These are phyloP conservation scores for Aphelinus atriplicis DNA, from an alignment of 1,140 invertebrate species.

Conservation along the genomic window DNA sequence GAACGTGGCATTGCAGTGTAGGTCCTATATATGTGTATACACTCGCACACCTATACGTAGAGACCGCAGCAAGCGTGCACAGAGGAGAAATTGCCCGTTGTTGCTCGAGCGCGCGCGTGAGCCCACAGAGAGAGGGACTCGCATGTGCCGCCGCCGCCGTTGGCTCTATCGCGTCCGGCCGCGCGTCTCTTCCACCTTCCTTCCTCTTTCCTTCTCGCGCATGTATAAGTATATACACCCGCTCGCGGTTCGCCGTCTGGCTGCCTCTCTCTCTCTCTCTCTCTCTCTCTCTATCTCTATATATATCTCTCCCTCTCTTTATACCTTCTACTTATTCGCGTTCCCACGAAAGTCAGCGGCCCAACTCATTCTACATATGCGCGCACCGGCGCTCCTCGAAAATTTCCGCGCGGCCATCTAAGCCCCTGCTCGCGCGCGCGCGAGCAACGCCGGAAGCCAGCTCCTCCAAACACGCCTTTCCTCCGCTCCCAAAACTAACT, in stretches of 20 bases:
- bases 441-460: no score
- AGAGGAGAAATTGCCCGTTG: constrained; percentile 1
- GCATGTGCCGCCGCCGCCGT: not conserved
- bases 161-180: not conserved
- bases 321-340: not conserved
- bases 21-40: no score
- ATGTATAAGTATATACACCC: not conserved
- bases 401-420: not conserved
- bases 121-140: no score
- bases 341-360: constrained; percentile 27
- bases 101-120: no score
- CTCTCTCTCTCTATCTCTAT: no score
- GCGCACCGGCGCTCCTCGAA: not conserved
- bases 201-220: not conserved
- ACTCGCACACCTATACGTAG: no score
- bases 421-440: no score
- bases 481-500: no score
- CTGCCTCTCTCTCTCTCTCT: no score
- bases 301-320: not conserved
- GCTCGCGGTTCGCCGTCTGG: not conserved
- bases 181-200: not conserved
- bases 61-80: no score
- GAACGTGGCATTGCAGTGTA: no score
- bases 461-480: no score
- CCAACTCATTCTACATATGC: constrained; percentile 18